Conservation (phyloP, 2,113 vertebrate species). For the Pongo abelii region DNA sequence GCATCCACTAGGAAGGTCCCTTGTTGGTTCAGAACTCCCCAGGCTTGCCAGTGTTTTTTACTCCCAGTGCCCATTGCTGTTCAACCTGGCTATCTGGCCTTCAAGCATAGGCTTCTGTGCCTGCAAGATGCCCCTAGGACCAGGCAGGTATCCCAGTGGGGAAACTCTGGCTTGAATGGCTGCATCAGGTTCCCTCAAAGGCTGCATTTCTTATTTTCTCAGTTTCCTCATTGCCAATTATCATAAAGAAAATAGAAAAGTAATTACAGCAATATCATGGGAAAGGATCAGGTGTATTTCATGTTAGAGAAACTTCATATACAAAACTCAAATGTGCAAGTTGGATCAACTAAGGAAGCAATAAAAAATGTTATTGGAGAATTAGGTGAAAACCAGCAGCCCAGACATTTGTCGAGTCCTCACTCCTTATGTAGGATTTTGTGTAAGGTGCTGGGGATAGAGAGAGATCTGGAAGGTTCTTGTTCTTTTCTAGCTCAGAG, state of each 20-base stretch:
- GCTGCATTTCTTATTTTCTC: neutral
- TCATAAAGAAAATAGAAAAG: neutral
- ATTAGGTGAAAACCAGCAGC: neutral
- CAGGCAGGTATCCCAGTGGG: no score
- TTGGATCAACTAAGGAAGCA: neutral
- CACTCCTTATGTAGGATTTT: neutral
- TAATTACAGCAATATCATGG: neutral
- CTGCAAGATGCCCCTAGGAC: neutral
- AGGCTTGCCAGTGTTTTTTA: neutral
- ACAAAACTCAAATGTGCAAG: neutral
- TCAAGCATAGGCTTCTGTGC: neutral
- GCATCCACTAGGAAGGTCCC: neutral
- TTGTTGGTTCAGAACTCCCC: neutral
- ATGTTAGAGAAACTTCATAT: neutral
- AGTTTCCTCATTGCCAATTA: neutral
- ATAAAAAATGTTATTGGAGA: neutral
- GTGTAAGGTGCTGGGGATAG: neutral
- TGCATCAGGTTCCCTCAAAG: neutral
- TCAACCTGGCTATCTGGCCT: neutral
- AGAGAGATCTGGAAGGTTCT: neutral
- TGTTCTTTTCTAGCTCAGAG: neutral
- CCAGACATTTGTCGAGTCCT: neutral
- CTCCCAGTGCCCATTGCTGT: neutral
- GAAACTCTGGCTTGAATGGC: neutral
- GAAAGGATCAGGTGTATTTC: neutral